These are phyloP conservation scores for Agrotis puta DNA, from an alignment of 2,888 invertebrate species.

Conservation along the genomic window DNA sequence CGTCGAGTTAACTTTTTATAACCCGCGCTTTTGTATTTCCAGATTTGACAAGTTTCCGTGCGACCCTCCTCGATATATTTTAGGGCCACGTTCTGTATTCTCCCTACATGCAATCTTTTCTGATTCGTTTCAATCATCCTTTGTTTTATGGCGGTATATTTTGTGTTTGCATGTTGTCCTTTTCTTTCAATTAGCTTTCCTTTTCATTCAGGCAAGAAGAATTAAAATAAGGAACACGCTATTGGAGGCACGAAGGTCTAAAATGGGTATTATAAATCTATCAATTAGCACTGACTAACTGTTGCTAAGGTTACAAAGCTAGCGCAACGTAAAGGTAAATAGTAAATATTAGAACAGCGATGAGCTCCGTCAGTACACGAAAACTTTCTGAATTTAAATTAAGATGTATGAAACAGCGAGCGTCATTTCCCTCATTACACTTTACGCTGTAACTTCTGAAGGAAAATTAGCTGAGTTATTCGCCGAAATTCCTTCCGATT, in stretches of 20 bases:
- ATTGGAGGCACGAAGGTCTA: slow-evolving; percentile 7
- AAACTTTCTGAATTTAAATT: slow-evolving; percentile 35
- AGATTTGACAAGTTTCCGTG: slow-evolving; percentile 76
- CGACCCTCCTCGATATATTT: slow-evolving; percentile 60
- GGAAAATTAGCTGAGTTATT: slow-evolving; percentile 74
- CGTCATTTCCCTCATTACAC: slow-evolving; percentile 75
- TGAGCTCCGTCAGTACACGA: slow-evolving; percentile 20
- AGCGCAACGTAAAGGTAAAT: slow-evolving; percentile 14
- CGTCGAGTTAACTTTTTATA: slow-evolving; percentile 81
- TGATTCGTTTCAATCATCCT: slow-evolving; percentile 59
- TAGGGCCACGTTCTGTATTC: slow-evolving; percentile 52
- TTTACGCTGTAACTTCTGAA: slow-evolving; percentile 73
- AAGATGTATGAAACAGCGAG: slow-evolving; percentile 60
- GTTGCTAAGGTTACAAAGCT: background rate
- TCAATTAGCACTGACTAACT: slow-evolving; percentile 12
- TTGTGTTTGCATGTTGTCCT: slow-evolving; percentile 41
- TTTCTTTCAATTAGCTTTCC: slow-evolving; percentile 20
- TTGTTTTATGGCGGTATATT: slow-evolving; percentile 55
- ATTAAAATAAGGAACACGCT: slow-evolving; percentile 29
- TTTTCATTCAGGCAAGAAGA: slow-evolving; percentile 13
- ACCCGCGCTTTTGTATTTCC: slow-evolving; percentile 74
- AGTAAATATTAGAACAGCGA: slow-evolving; percentile 22
- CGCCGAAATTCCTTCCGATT: slow-evolving; percentile 77
- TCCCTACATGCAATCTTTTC: slow-evolving; percentile 51
- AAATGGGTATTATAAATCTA: slow-evolving; percentile 14